Conservation (phyloP, 92 coral and sea anemone genomes). For the Siderastrea siderea region DNA sequence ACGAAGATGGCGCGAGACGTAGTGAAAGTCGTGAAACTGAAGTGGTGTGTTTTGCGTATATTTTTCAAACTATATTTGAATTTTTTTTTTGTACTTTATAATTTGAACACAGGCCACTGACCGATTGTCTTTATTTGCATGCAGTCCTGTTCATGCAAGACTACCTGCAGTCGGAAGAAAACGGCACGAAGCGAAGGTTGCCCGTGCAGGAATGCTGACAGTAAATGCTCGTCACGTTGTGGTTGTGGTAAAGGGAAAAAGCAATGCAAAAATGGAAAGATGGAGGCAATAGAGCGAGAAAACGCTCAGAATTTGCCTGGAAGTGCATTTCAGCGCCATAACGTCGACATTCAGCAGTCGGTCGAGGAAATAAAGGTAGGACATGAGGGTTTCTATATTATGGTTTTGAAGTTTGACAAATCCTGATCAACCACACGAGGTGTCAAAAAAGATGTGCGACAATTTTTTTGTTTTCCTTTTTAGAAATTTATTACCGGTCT, state of each 20-base stretch:
- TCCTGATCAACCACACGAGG: constrained; percentile 15
- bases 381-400: constrained; percentile 5
- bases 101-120: neutral
- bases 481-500: constrained; percentile 19
- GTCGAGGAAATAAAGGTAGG: constrained; percentile 37
- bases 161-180: constrained; percentile 36
- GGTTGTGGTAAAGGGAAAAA: constrained; percentile 56
- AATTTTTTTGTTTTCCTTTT: constrained; percentile 15
- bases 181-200: constrained; percentile 54
- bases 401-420: constrained; percentile 6
- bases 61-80: constrained; percentile 8
- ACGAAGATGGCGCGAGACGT: constrained; percentile 15
- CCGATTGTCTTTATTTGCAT: constrained; percentile 10
- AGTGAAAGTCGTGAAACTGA: constrained; percentile 8
- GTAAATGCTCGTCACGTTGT: constrained; percentile 56
- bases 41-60: constrained; percentile 12
- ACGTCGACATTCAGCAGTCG: constrained; percentile 38
- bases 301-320: constrained; percentile 49
- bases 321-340: constrained; percentile 43
- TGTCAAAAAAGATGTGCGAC: constrained; percentile 9
- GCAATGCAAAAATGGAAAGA: constrained; percentile 53
- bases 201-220: constrained; percentile 60
- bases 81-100: neutral
- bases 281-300: constrained; percentile 40
- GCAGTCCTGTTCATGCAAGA: constrained; percentile 30